phyloP scores from a whole-genome alignment of 1,140 invertebrate species.

The Conus betulinus region DNA sequence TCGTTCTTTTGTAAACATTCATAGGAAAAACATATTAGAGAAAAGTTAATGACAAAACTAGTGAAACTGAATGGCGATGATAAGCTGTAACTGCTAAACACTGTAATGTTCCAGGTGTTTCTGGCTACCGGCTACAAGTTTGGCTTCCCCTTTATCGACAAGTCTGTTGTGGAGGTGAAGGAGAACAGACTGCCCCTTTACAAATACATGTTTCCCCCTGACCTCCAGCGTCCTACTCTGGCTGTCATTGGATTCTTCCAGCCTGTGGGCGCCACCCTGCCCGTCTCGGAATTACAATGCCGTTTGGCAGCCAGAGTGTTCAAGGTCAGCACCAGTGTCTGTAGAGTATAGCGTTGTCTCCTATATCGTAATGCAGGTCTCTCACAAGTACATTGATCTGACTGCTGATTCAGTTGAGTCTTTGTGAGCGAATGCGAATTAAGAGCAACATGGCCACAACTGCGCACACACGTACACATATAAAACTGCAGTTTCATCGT shows the following conservation, averaged over 20 bases:
- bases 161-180: constrained; percentile 59
- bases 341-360: neutral
- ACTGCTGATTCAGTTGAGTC: too few species aligned
- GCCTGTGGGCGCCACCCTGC: constrained; percentile 77
- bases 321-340: constrained; percentile 36
- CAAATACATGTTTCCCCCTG: constrained; percentile 77
- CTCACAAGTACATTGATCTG: too few species aligned
- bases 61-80: too few species aligned
- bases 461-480: too few species aligned
- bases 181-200: constrained; percentile 73
- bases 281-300: constrained; percentile 70
- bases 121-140: constrained; percentile 69
- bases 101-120: constrained; percentile 42
- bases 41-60: too few species aligned
- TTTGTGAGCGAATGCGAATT: too few species aligned
- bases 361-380: too few species aligned
- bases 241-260: constrained; percentile 78
- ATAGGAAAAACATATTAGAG: too few species aligned
- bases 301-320: constrained; percentile 54
- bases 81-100: too few species aligned
- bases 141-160: constrained; percentile 67
- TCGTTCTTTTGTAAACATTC: too few species aligned
- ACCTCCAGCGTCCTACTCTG: constrained; percentile 68
- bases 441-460: neutral
- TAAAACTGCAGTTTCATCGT: neutral